phyloP scores from a whole-genome alignment of 2,797 vertebrate genomes.

The Leptoclinus maculatus region DNA sequence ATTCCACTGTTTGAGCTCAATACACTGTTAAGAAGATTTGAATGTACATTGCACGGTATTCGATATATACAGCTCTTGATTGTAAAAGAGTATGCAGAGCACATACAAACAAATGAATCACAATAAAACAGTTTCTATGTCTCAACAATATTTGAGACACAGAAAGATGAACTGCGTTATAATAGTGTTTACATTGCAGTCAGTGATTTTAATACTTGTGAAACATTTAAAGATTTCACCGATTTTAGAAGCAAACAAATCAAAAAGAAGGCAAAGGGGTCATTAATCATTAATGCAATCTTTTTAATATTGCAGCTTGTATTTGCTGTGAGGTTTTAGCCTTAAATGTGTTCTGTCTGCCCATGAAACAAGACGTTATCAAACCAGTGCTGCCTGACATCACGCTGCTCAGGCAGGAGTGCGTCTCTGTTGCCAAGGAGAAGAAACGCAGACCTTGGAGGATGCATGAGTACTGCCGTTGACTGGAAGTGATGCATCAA shows the following conservation, averaged over 20 bases:
- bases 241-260: not conserved
- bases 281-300: not conserved
- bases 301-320: conserved; percentile 9
- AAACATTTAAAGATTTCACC: conserved; percentile 7
- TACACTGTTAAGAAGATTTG: not conserved
- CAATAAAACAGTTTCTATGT: not conserved
- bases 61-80: not conserved
- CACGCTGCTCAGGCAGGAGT: conserved; percentile 41
- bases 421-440: conserved; percentile 70
- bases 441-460: conserved; percentile 59
- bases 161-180: not conserved
- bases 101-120: not conserved
- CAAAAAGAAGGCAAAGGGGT: not conserved
- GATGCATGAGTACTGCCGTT: conserved; percentile 47
- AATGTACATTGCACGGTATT: not conserved
- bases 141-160: conserved; percentile 10
- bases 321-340: conserved; percentile 21
- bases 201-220: conserved; percentile 7
- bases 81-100: not conserved
- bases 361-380: conserved; percentile 43
- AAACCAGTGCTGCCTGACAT: conserved; percentile 50
- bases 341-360: conserved; percentile 18
- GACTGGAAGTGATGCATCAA: conserved; percentile 73
- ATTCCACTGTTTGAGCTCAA: not conserved
- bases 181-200: not conserved